Conservation (phyloP, 1,140 invertebrate species). For the Leucophenga varia region DNA sequence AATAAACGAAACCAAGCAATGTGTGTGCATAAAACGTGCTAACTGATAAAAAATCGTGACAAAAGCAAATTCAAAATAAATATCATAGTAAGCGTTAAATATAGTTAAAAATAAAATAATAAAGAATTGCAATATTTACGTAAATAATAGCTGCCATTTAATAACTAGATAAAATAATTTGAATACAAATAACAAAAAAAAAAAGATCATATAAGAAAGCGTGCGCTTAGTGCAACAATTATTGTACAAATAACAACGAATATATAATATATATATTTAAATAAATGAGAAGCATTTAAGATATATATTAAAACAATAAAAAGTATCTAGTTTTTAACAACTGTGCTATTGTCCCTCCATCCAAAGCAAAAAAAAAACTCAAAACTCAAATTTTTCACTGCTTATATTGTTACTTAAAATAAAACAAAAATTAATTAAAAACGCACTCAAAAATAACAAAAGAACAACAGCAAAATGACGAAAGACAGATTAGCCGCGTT, state of each 20-base stretch:
- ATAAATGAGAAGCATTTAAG: neutral
- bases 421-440: too few relatives aligned
- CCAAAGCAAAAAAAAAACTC: neutral
- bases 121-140: conserved; percentile 30
- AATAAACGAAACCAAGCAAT: too few relatives aligned
- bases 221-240: too few relatives aligned
- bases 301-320: neutral
- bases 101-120: conserved; percentile 7
- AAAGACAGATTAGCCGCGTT: conserved; percentile 97
- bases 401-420: too few relatives aligned
- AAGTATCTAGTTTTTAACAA: conserved; percentile 5
- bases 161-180: conserved; percentile 26
- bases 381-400: neutral
- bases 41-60: too few relatives aligned
- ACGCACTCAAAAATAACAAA: too few relatives aligned
- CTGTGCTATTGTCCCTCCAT: too few relatives aligned
- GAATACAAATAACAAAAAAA: conserved; percentile 16
- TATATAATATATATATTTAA: neutral
- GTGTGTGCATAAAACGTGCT: too few relatives aligned
- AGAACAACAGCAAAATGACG: conserved; percentile 71
- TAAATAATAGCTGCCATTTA: conserved; percentile 33
- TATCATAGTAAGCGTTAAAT: conserved; percentile 11
- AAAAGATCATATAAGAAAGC: conserved; percentile 39
- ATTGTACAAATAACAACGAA: conserved; percentile 6
- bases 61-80: too few relatives aligned